Conservation (phyloP, 2,797 vertebrate species). For the Thalassophryne amazonica region DNA sequence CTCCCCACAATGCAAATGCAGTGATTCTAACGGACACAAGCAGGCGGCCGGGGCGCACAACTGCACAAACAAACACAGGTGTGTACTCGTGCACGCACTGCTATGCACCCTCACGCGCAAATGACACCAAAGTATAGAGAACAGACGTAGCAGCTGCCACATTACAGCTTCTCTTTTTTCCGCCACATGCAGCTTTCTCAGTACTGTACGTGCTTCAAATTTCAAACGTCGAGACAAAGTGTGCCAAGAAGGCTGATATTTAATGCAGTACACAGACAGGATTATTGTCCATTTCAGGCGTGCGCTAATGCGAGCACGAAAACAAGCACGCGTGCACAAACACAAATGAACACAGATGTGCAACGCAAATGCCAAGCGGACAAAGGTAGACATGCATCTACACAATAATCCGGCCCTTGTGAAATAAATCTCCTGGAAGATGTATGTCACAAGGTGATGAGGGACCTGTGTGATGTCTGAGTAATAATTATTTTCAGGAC, state of each 20-base stretch:
- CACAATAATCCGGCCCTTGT: conserved; percentile 46
- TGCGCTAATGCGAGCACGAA: neutral
- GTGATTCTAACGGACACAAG: conserved; percentile 37
- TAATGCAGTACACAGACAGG: conserved; percentile 20
- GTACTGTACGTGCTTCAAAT: conserved; percentile 72
- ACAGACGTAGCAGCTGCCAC: conserved; percentile 68
- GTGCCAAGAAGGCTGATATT: conserved; percentile 54
- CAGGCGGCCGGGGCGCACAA: conserved; percentile 14
- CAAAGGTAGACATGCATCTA: conserved; percentile 30
- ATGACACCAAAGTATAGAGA: conserved; percentile 62
- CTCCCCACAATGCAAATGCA: conserved; percentile 20
- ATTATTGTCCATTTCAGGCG: conserved; percentile 44
- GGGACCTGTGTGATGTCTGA: conserved; percentile 59
- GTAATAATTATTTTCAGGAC: conserved; percentile 69
- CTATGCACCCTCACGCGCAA: conserved; percentile 36
- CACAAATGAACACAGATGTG: neutral
- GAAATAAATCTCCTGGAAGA: conserved; percentile 65
- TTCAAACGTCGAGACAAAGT: conserved; percentile 63
- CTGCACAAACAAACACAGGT: conserved; percentile 2
- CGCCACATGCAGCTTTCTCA: conserved; percentile 49
- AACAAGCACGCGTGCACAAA: neutral
- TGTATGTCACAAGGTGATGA: conserved; percentile 48
- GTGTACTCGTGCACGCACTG: conserved; percentile 41
- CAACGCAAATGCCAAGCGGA: neutral
- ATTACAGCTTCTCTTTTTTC: conserved; percentile 37